Conservation (phyloP, 1,140 invertebrate genomes). For the Nasonia giraulti region DNA sequence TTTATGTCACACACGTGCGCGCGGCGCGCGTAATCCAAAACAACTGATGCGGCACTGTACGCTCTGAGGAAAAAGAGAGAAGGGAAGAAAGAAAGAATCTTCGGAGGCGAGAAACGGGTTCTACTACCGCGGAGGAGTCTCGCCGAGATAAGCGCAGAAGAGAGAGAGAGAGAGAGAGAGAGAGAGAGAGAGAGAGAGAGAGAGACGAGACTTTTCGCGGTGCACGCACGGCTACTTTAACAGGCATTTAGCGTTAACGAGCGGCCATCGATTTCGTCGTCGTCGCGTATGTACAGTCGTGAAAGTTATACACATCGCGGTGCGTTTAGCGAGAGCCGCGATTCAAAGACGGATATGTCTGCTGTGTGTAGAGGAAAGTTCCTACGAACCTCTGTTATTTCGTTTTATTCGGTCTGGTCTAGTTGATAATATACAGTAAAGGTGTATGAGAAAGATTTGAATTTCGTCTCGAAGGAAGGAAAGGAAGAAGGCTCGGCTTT, state of each 20-base stretch:
- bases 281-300: neutral
- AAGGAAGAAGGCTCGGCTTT: too few species aligned
- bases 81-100: conserved; percentile 3
- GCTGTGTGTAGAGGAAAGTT: conserved; percentile 22
- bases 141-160: too few species aligned
- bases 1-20: too few species aligned
- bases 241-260: conserved; percentile 46
- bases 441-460: neutral
- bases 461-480: conserved; percentile 11
- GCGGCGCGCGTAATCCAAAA: too few species aligned
- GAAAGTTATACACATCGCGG: conserved; percentile 21
- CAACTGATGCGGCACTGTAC: neutral
- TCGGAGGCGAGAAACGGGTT: neutral
- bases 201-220: conserved; percentile 28
- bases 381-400: neutral
- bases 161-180: too few species aligned
- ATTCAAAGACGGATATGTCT: conserved; percentile 31
- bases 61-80: neutral
- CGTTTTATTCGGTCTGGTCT: neutral
- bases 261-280: conserved; percentile 47
- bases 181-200: too few species aligned
- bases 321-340: conserved; percentile 17
- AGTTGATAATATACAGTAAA: neutral
- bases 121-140: too few species aligned
- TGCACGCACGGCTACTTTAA: conserved; percentile 5